Percentiles rank a stretch among this genome's conserved stretches.
These are phyloP conservation scores for Melitaea cinxia DNA, from an alignment of 1,140 invertebrate species.

Conservation along the genomic window DNA sequence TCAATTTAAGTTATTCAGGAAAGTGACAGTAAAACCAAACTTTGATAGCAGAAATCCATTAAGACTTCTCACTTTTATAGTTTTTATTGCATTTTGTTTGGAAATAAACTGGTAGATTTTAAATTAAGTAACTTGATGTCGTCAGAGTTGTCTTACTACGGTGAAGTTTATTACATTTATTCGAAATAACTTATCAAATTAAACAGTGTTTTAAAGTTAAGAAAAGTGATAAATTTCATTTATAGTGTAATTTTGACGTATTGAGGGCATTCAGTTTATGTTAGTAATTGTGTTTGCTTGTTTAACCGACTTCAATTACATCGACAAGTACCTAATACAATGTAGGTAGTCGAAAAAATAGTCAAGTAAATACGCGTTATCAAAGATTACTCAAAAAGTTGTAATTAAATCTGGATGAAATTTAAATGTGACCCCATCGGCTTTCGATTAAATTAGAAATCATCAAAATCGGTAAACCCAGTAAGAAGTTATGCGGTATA, in stretches of 20 bases:
- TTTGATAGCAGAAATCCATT: slow-evolving; percentile 11
- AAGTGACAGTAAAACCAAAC: neutral
- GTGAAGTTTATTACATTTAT: slow-evolving; percentile 16
- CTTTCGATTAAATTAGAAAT: too few species aligned
- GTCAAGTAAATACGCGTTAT: too few species aligned
- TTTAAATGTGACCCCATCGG: too few species aligned
- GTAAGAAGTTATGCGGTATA: too few species aligned
- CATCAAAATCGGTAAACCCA: too few species aligned
- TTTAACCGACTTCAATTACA: too few species aligned
- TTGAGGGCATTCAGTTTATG: too few species aligned
- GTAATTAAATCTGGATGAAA: too few species aligned
- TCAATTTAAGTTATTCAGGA: slow-evolving; percentile 14
- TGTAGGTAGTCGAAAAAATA: too few species aligned
- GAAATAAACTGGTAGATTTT: slow-evolving; percentile 36
- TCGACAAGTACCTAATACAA: too few species aligned
- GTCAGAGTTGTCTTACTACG: neutral
- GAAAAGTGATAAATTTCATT: neutral
- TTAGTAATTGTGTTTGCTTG: too few species aligned
- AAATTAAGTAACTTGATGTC: slow-evolving; percentile 34
- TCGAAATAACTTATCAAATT: slow-evolving; percentile 13
- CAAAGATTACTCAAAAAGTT: too few species aligned
- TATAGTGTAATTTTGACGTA: neutral
- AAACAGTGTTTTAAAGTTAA: neutral
- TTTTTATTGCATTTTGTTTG: slow-evolving; percentile 11
- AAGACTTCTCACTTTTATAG: slow-evolving; percentile 6